These are phyloP conservation scores for Spongilla lacustris DNA, from an alignment of 37 sponge, comb jelly and placozoan species.

Conservation along the genomic window DNA sequence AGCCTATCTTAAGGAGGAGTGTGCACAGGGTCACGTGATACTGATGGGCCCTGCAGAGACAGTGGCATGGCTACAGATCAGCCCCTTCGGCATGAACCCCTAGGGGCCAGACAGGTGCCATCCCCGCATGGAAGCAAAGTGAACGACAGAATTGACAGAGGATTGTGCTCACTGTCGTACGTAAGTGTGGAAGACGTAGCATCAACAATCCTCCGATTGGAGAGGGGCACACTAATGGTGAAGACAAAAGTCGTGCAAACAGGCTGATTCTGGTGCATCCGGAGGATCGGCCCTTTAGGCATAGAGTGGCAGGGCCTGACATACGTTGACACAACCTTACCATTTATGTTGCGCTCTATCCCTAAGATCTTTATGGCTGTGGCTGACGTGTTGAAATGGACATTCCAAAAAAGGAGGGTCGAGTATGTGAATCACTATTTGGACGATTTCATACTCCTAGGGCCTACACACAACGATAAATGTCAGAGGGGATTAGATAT, in stretches of 20 bases:
- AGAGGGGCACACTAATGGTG: not conserved
- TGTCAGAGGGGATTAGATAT: not conserved
- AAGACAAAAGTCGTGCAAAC: not conserved
- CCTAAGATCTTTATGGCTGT: conserved; percentile 13
- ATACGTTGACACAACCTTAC: conserved; percentile 13
- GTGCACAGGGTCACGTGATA: too few relatives aligned
- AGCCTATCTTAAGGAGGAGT: too few relatives aligned
- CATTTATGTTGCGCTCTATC: conserved; percentile 20
- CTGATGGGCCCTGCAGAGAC: too few relatives aligned
- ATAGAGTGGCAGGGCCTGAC: conserved; percentile 10
- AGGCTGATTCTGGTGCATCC: conserved; percentile 20
- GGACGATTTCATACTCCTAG: conserved; percentile 11
- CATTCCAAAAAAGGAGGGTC: not conserved
- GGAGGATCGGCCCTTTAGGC: conserved; percentile 17
- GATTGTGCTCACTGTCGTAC: not conserved
- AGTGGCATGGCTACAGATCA: too few relatives aligned
- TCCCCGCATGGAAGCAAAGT: too few relatives aligned
- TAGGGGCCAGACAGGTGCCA: too few relatives aligned
- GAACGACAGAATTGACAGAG: too few relatives aligned
- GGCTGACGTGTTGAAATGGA: conserved; percentile 23
- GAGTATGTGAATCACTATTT: conserved; percentile 3
- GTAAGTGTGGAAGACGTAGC: not conserved
- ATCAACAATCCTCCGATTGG: not conserved
- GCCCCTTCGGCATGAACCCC: too few relatives aligned
- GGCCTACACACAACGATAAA: not conserved